phyloP scores from a whole-genome alignment of 1,140 invertebrate species.

The Drosophila pandora region DNA sequence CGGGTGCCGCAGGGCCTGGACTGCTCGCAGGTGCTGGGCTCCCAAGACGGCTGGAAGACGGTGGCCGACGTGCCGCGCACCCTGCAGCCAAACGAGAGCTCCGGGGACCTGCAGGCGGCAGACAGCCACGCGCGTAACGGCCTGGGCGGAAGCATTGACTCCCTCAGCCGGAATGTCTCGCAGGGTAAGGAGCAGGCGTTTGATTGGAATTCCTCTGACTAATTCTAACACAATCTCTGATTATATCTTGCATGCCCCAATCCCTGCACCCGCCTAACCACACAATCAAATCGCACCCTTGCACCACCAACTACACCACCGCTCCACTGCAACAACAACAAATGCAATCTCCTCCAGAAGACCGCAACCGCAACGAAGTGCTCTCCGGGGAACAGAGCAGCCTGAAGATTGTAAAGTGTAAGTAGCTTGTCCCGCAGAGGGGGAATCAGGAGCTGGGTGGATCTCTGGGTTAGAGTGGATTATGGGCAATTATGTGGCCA shows the following conservation, averaged over 20 bases:
- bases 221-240: slow-evolving; percentile 14
- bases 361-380: slow-evolving; percentile 52
- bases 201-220: neutral
- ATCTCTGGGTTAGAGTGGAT: neutral
- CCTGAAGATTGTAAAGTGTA: slow-evolving; percentile 75
- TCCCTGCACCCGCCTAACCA: slow-evolving; percentile 43
- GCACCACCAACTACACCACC: slow-evolving; percentile 34
- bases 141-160: slow-evolving; percentile 79
- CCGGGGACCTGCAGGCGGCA: slow-evolving; percentile 70
- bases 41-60: slow-evolving; percentile 81
- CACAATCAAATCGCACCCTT: slow-evolving; percentile 45
- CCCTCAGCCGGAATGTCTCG: slow-evolving; percentile 79
- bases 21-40: slow-evolving; percentile 87
- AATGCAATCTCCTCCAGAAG: slow-evolving; percentile 54
- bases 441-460: slow-evolving; percentile 4
- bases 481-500: neutral
- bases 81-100: slow-evolving; percentile 79
- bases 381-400: slow-evolving; percentile 48
- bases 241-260: slow-evolving; percentile 48
- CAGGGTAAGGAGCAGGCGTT: slow-evolving; percentile 62
- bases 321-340: slow-evolving; percentile 4
- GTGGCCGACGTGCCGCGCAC: slow-evolving; percentile 74
- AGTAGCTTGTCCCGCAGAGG: slow-evolving; percentile 42
- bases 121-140: slow-evolving; percentile 64
- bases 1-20: slow-evolving; percentile 93